A percentile compares a stretch with the other conserved stretches of the same genome.
Evolutionary conservation across 1,140 invertebrate species (phyloP).

Genomic region (Cepaea nemoralis): DNA sequence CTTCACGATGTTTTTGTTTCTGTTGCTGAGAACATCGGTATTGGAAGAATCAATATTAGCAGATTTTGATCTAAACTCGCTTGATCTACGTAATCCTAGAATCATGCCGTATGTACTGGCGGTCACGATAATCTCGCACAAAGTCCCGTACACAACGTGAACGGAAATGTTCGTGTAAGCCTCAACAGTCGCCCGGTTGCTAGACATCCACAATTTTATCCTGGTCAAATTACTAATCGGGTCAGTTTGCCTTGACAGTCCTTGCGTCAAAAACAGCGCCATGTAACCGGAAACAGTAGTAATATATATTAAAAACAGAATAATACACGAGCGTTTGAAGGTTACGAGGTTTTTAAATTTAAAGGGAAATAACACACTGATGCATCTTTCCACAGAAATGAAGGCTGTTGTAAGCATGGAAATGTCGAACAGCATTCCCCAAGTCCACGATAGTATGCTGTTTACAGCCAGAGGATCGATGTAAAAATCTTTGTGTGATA

Average conservation of each 20-base stretch:
- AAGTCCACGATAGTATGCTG: neutral
- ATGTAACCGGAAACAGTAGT: neutral
- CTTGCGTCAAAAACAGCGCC: neutral
- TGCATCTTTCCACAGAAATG: neutral
- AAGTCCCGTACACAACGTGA: neutral
- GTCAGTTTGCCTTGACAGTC: neutral
- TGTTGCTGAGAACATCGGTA: neutral
- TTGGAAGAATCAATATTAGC: neutral
- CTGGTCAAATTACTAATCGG: neutral
- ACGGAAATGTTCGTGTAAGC: neutral
- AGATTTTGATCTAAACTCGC: neutral
- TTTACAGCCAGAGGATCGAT: neutral
- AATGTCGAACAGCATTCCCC: neutral
- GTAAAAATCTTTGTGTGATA: neutral
- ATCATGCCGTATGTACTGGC: neutral
- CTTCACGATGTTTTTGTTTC: constrained; percentile 5
- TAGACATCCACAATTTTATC: neutral
- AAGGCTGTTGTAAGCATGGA: constrained; percentile 1
- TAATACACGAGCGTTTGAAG: neutral
- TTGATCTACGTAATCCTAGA: neutral
- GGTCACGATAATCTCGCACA: neutral
- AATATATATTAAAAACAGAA: neutral
- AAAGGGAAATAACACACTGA: neutral
- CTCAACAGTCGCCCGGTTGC: neutral
- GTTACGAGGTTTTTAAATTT: neutral